phyloP scores from a whole-genome alignment of 1,140 invertebrate genomes.

The Acyrthosiphon pisum region DNA sequence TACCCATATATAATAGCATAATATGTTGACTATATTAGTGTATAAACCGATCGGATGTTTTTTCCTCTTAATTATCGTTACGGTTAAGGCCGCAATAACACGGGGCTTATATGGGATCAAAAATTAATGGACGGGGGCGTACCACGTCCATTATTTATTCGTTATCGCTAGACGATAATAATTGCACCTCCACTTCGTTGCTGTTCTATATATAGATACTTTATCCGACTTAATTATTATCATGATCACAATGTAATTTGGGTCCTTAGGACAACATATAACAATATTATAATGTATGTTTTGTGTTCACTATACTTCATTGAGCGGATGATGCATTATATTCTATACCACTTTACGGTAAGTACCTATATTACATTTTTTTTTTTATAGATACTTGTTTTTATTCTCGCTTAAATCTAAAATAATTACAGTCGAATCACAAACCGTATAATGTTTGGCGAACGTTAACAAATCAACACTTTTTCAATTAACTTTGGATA shows the following conservation, averaged over 20 bases:
- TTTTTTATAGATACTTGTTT: not conserved
- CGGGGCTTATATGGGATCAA: not conserved
- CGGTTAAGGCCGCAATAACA: not conserved
- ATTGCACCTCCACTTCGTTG: not conserved
- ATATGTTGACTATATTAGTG: not conserved
- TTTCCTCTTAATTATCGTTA: not conserved
- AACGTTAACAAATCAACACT: not conserved
- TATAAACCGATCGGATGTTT: not conserved
- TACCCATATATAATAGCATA: not conserved
- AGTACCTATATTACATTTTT: not conserved
- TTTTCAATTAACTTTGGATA: not conserved
- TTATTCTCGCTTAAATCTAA: not conserved
- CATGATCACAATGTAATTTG: not conserved
- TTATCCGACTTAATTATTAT: slow-evolving; percentile 1
- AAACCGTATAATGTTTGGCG: not conserved
- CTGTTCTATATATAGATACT: slow-evolving; percentile 3
- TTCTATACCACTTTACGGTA: not conserved
- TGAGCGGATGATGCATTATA: not conserved
- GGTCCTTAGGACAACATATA: not conserved
- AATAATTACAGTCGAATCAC: not conserved
- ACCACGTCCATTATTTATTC: slow-evolving; percentile 19
- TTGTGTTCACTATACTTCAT: not conserved
- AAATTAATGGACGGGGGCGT: not conserved
- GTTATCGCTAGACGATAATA: slow-evolving; percentile 30
- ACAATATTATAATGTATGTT: slow-evolving; percentile 13